Percentiles rank a stretch among this genome's conserved stretches.
Conservation (phyloP, 2,113 vertebrate species). For the Hypocryptadius cinnamomeus region DNA sequence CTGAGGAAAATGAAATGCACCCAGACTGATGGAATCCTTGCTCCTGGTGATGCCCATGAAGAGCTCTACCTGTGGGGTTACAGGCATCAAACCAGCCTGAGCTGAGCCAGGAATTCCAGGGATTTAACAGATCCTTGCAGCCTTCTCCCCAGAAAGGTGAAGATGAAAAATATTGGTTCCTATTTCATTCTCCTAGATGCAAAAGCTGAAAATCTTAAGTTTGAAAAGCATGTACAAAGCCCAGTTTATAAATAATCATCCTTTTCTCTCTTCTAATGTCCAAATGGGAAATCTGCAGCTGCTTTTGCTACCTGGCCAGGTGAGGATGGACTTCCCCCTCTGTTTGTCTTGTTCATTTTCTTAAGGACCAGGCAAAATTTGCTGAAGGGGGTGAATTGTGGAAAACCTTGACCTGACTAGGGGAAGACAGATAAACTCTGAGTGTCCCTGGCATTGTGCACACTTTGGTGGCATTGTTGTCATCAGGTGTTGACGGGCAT, state of each 20-base stretch:
- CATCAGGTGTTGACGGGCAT: not conserved
- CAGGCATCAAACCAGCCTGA: not conserved
- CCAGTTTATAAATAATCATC: not conserved
- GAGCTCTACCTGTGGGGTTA: not conserved
- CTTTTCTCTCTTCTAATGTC: not conserved
- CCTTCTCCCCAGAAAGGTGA: not conserved
- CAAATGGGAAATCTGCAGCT: not conserved
- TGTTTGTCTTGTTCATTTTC: not conserved
- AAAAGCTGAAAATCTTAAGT: not conserved
- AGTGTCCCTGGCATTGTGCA: fast-evolving
- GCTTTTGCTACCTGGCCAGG: not conserved
- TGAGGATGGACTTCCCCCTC: not conserved
- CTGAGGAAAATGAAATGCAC: not conserved
- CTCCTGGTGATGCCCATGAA: not conserved
- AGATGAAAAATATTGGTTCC: not conserved
- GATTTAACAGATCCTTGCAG: not conserved
- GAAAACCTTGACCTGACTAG: not conserved
- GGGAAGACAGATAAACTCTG: no score
- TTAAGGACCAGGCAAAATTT: not conserved
- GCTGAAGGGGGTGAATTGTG: not conserved
- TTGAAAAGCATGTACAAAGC: fast-evolving
- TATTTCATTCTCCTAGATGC: not conserved
- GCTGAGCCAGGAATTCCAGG: not conserved
- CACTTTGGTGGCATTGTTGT: no score
- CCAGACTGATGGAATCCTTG: not conserved